A percentile compares a stretch with the other conserved stretches of the same genome.
Conservation (phyloP, 2,888 invertebrate genomes). For the Eristalinus aeneus region DNA sequence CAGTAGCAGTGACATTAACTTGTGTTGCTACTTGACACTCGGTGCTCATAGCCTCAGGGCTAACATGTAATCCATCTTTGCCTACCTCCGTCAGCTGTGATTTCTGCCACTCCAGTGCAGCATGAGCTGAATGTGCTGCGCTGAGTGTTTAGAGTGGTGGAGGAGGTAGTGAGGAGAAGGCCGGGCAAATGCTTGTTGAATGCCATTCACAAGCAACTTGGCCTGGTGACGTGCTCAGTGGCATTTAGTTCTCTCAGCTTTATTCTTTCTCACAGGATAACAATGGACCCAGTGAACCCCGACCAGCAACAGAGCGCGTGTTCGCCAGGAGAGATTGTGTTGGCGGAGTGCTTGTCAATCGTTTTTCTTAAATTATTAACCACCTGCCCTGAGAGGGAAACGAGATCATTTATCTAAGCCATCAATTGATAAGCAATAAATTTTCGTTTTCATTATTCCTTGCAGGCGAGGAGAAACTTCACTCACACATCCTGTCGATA, state of each 20-base stretch:
- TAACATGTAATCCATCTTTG: slow-evolving; percentile 54
- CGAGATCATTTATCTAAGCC: slow-evolving; percentile 20
- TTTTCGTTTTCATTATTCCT: slow-evolving; percentile 17
- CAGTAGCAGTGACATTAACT: slow-evolving; percentile 3
- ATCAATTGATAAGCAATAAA: slow-evolving; percentile 16
- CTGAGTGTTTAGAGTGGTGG: background rate
- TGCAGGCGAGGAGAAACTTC: slow-evolving; percentile 84
- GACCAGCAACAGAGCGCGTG: background rate
- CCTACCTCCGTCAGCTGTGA: slow-evolving; percentile 23
- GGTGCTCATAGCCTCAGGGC: slow-evolving; percentile 44
- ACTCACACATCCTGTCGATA: slow-evolving; percentile 83
- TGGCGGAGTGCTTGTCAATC: background rate
- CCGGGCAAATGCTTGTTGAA: slow-evolving; percentile 52
- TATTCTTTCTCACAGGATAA: background rate
- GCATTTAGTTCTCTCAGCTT: slow-evolving; percentile 2
- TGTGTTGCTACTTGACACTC: slow-evolving; percentile 37
- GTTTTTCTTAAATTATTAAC: slow-evolving; percentile 12
- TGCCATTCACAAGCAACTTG: slow-evolving; percentile 20
- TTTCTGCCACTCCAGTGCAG: background rate
- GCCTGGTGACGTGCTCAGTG: background rate
- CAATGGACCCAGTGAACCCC: background rate
- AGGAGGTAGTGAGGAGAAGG: slow-evolving; percentile 4
- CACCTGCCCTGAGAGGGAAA: slow-evolving; percentile 52
- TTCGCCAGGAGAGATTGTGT: background rate
- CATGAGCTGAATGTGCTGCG: too few relatives aligned